Base-by-base conservation (phyloP, 2,888 invertebrate genomes). In the Aphodius sticticus region DNA sequence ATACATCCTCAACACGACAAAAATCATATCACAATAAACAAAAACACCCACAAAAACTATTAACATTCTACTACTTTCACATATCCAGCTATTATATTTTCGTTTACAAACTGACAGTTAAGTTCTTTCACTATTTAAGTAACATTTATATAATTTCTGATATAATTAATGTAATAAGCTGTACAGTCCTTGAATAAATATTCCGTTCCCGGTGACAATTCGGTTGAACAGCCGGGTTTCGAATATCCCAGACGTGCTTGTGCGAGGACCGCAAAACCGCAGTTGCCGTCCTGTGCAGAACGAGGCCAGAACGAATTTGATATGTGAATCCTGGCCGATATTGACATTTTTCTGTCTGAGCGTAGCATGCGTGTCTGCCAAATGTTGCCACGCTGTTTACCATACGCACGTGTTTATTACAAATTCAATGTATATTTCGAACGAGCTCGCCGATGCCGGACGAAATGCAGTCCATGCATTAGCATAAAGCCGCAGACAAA, bases 321-420 rank as follows among this genome's bases (percentile, higher is more conserved):
- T 53, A 53, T 53, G 53, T 53, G 53, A 53, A 53, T 53, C 53
- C 53, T 53, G 53, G 53, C 7, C 53, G 53, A 53, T 53, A 53
- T 53, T 53, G 53, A 53, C 53, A 53, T 53, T 53, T 53, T 53
- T 53, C 53, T 53, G 53, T 53, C 53, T 53, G 53, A 12, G 53
- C 53, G 53, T 53, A 9, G 53, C 4, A 12, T 53, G 53, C 53
- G 53, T 53, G 7, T 53, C 53, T 7, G 53, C 53, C 53, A 53
- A 53, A 53, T 53, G 53, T 53, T 53, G 12, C 53, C 53, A 53
- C 12, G 12, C 53, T 53, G 53, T 53, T 53, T 53, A 53, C 53
- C 53, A 53, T 53, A 53, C 53, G 53, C 53, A 53, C 53, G 53
- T 53, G 53, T 53, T 53, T 53, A 53, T 53, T 53, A 53, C 53